These are phyloP conservation scores for Zaprionus inermis DNA, from an alignment of 1,140 invertebrate genomes.

Conservation along the genomic window DNA sequence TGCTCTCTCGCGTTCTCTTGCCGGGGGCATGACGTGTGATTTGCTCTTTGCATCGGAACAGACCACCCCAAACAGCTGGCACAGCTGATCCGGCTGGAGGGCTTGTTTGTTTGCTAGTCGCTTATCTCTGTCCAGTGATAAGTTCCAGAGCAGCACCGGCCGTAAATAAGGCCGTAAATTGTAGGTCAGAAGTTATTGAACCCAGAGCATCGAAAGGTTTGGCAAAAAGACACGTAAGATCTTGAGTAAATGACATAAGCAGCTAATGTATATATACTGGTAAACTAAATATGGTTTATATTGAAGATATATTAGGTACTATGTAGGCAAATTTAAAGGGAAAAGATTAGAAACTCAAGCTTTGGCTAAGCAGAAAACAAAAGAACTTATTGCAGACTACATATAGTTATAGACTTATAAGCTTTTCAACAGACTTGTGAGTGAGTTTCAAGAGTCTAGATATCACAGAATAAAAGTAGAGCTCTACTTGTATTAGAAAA, in stretches of 20 bases:
- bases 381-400: background rate
- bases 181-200: background rate
- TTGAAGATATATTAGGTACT: too few species aligned
- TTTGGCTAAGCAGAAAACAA: background rate
- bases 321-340: too few species aligned
- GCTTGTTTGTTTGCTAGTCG: conserved; percentile 31
- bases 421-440: too few species aligned
- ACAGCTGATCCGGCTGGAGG: conserved; percentile 17
- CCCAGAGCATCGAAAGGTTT: background rate
- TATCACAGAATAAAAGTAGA: background rate
- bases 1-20: background rate
- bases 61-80: conserved; percentile 41
- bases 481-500: background rate
- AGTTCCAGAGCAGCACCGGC: background rate
- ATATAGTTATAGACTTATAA: too few species aligned
- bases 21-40: conserved; percentile 43
- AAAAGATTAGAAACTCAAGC: background rate
- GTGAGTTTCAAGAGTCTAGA: too few species aligned
- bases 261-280: too few species aligned
- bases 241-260: too few species aligned
- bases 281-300: too few species aligned
- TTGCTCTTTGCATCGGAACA: conserved; percentile 50
- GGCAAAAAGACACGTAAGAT: background rate
- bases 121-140: conserved; percentile 35
- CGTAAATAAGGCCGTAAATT: background rate